These are phyloP conservation scores for Laspeyria flexula DNA, from an alignment of 2,888 invertebrate genomes.

Conservation along the genomic window DNA sequence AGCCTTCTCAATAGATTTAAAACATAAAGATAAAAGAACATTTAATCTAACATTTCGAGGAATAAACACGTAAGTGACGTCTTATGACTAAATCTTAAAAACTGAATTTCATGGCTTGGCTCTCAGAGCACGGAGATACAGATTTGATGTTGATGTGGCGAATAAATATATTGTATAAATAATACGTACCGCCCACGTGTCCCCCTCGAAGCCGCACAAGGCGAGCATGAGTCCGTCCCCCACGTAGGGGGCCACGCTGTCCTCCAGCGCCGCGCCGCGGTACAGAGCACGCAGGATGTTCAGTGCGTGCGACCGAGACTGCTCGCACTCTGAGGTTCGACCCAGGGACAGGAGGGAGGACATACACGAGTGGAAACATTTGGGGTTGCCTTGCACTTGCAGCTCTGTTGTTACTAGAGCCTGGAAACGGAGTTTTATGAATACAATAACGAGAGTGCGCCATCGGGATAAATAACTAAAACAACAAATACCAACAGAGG, in stretches of 20 bases:
- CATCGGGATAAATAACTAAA: too few species aligned
- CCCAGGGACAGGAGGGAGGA: constrained; percentile 78
- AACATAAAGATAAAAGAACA: too few species aligned
- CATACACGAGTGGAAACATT: constrained; percentile 87
- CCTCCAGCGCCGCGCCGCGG: constrained; percentile 85
- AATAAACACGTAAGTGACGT: too few species aligned
- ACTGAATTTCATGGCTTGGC: too few species aligned
- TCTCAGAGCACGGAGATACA: too few species aligned
- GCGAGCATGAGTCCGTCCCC: constrained; percentile 90
- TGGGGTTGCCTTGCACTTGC: constrained; percentile 79
- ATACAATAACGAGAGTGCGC: not conserved
- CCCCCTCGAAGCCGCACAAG: constrained; percentile 90
- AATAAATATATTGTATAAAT: too few species aligned
- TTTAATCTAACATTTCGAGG: too few species aligned
- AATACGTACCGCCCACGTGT: constrained; percentile 91
- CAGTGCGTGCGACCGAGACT: constrained; percentile 91
- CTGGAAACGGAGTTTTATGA: constrained; percentile 64
- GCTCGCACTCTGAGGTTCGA: constrained; percentile 49
- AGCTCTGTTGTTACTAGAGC: constrained; percentile 92
- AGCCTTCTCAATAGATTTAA: too few species aligned
- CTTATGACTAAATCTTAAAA: too few species aligned
- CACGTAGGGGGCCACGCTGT: constrained; percentile 86
- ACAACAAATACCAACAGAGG: too few species aligned
- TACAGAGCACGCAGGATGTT: constrained; percentile 93
- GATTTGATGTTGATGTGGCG: too few species aligned